Conservation (phyloP, 2,113 vertebrate genomes). For the Plectropomus leopardus region DNA sequence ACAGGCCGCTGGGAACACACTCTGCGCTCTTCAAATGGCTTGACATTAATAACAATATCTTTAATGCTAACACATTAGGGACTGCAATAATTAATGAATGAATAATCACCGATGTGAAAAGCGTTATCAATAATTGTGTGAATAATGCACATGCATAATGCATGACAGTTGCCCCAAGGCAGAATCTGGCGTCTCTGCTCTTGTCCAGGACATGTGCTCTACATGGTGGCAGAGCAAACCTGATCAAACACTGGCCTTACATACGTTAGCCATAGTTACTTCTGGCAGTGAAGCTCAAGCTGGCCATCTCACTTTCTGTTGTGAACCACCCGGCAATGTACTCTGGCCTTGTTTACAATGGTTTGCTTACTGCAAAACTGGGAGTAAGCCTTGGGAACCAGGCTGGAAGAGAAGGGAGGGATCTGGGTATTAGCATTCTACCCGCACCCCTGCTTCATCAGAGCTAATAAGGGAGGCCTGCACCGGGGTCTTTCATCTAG, state of each 20-base stretch:
- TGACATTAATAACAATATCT: conserved; percentile 89
- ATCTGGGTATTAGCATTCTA: conserved; percentile 80
- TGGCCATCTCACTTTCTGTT: conserved; percentile 55
- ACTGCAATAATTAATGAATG: conserved; percentile 91
- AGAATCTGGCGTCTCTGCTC: conserved; percentile 88
- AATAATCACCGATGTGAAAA: conserved; percentile 93
- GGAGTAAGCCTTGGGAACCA: conserved; percentile 49
- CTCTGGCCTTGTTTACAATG: conserved; percentile 68
- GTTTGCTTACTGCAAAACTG: conserved; percentile 58
- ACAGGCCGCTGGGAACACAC: conserved; percentile 60
- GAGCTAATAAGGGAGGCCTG: conserved; percentile 80
- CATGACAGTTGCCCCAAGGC: conserved; percentile 91
- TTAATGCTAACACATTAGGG: conserved; percentile 88
- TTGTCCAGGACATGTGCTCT: conserved; percentile 86
- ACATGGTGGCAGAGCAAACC: conserved; percentile 86
- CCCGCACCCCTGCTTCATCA: conserved; percentile 71
- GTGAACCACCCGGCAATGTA: conserved; percentile 46
- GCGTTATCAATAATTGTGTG: conserved; percentile 93
- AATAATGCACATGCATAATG: conserved; percentile 93
- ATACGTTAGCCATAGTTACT: conserved; percentile 59
- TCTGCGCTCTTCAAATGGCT: conserved; percentile 75
- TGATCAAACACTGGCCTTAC: conserved; percentile 88
- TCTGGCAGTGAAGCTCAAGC: conserved; percentile 36
- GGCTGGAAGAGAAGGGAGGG: conserved; percentile 40
- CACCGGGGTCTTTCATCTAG: conserved; percentile 77